phyloP scores from a whole-genome alignment of 2,888 invertebrate species.

The Leptinotarsa juncta region DNA sequence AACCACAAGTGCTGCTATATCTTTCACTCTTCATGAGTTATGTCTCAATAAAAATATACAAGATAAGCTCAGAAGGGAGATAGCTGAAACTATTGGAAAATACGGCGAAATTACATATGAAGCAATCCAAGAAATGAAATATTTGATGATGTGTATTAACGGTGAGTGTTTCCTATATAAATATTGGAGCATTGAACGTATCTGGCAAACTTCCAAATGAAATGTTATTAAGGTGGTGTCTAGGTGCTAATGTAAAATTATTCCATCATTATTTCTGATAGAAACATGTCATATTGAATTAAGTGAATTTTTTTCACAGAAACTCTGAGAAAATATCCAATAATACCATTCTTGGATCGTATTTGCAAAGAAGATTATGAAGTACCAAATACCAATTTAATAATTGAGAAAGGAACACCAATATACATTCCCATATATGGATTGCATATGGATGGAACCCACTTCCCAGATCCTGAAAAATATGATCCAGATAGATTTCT shows the following conservation, averaged over 20 bases:
- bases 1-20: constrained; percentile 71
- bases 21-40: constrained; percentile 69
- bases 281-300: background rate
- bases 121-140: constrained; percentile 67
- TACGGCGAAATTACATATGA: constrained; percentile 67
- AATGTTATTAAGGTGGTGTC: too few species aligned
- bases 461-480: constrained; percentile 50
- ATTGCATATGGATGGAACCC: constrained; percentile 32
- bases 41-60: constrained; percentile 69
- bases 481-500: constrained; percentile 55
- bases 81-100: constrained; percentile 61
- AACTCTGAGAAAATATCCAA: constrained; percentile 39
- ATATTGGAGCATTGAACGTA: too few species aligned
- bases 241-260: too few species aligned
- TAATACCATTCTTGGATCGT: constrained; percentile 34
- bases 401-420: constrained; percentile 49
- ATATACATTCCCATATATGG: constrained; percentile 32
- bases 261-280: too few species aligned
- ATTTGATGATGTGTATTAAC: constrained; percentile 60
- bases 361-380: constrained; percentile 54
- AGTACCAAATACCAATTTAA: constrained; percentile 50
- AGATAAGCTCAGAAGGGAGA: constrained; percentile 67
- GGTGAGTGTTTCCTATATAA: background rate
- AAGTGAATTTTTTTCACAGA: constrained; percentile 21
- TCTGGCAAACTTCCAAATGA: too few species aligned